phyloP scores from a whole-genome alignment of 2,113 vertebrate genomes.

The Eolophus roseicapilla region DNA sequence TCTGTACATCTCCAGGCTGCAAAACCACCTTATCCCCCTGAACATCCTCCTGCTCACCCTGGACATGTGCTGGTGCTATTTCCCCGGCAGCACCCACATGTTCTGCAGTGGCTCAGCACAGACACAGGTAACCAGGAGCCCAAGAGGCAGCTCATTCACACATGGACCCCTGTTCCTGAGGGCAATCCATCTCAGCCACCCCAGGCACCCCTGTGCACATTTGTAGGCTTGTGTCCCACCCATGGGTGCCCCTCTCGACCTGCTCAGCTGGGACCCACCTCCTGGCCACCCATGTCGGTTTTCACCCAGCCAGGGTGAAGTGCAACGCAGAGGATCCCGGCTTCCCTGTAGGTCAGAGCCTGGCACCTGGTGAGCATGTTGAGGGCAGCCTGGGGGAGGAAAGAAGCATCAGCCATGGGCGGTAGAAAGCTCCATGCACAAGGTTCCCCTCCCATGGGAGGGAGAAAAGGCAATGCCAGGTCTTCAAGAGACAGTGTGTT shows the following conservation, averaged over 20 bases:
- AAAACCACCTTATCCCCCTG: background rate
- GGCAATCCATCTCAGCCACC: background rate
- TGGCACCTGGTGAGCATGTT: conserved; percentile 77
- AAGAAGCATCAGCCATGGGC: background rate
- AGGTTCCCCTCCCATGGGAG: background rate
- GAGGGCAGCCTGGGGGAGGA: conserved; percentile 66
- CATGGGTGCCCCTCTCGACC: too few species aligned
- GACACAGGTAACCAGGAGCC: background rate
- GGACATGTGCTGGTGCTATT: background rate
- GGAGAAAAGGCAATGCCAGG: background rate
- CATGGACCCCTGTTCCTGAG: background rate
- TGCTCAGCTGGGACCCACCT: conserved; percentile 33
- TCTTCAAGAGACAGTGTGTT: background rate
- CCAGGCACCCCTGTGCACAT: background rate
- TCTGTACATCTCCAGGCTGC: background rate
- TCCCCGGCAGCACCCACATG: background rate
- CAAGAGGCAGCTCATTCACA: background rate
- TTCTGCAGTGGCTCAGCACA: background rate
- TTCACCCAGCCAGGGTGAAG: conserved; percentile 77
- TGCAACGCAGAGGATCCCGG: conserved; percentile 58
- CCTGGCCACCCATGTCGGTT: conserved; percentile 70
- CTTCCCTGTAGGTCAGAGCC: conserved; percentile 49
- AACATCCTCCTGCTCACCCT: background rate
- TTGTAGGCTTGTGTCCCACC: background rate
- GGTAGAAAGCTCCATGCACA: background rate